Percentiles rank a stretch among this genome's conserved stretches.
These are phyloP conservation scores for Schizothorax lantsangensis DNA, from an alignment of 2,797 vertebrate species.

Conservation along the genomic window DNA sequence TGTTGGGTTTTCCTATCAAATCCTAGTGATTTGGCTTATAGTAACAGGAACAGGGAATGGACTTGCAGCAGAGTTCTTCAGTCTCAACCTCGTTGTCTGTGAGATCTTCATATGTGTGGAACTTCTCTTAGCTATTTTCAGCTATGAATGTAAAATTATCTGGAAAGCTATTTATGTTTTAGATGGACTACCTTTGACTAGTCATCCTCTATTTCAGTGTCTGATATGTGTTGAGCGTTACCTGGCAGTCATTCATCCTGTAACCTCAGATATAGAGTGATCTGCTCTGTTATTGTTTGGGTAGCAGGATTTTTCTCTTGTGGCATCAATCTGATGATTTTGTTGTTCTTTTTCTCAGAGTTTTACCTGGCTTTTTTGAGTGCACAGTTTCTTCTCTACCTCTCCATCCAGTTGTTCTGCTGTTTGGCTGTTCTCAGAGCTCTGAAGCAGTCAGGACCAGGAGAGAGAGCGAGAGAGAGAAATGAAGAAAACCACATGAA, in stretches of 20 bases:
- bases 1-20: too few relatives aligned
- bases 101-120: not conserved
- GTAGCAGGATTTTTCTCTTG: not conserved
- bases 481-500: too few relatives aligned
- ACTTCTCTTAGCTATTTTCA: not conserved
- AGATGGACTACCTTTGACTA: not conserved
- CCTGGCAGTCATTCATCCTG: constrained; percentile 49
- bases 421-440: not conserved
- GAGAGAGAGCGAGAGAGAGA: too few relatives aligned
- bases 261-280: not conserved
- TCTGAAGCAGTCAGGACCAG: too few relatives aligned
- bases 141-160: not conserved
- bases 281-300: constrained; percentile 19
- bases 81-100: not conserved
- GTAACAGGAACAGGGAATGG: too few relatives aligned
- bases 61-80: too few relatives aligned
- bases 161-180: not conserved
- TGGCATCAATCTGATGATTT: not conserved
- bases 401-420: too few relatives aligned
- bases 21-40: too few relatives aligned
- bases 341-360: not conserved
- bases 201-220: constrained; percentile 38
- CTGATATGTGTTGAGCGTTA: constrained; percentile 42
- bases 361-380: too few relatives aligned
- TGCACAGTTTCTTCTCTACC: too few relatives aligned